Evolutionary conservation across 2,797 vertebrate species (phyloP).

Genomic region (Pangasius djambal): DNA sequence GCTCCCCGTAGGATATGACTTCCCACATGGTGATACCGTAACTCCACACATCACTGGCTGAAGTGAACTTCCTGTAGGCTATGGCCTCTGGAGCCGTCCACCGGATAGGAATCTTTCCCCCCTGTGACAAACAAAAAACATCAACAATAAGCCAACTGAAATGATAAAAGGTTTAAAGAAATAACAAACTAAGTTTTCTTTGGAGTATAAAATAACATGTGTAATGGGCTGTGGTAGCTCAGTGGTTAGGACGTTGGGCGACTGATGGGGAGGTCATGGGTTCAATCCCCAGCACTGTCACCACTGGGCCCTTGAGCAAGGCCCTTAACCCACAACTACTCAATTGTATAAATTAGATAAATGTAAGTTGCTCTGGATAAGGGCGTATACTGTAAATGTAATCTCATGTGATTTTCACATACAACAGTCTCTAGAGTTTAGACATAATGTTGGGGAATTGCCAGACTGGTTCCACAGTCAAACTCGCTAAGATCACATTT

Average conservation of each 20-base stretch:
- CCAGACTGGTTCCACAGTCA: background rate
- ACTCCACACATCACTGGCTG: conserved; percentile 95
- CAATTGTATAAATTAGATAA: no score
- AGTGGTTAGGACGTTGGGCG: no score
- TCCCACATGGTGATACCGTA: conserved; percentile 99
- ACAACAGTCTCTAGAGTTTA: background rate
- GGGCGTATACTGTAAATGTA: no score
- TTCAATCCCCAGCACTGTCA: no score
- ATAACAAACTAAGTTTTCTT: background rate
- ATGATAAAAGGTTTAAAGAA: background rate
- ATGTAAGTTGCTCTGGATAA: no score
- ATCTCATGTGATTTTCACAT: background rate
- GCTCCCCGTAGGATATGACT: conserved; percentile 95
- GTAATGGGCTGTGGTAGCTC: no score
- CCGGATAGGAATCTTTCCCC: conserved; percentile 88
- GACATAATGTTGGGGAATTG: background rate
- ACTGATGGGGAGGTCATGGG: no score
- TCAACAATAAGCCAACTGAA: background rate
- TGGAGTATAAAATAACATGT: background rate
- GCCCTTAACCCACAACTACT: no score
- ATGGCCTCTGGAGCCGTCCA: conserved; percentile 97
- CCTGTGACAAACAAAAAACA: conserved; percentile 68
- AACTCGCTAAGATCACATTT: background rate
- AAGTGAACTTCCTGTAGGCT: conserved; percentile 94
- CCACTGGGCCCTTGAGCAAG: no score